phyloP scores from a whole-genome alignment of 2,888 invertebrate species.

The Incurvaria masculella region DNA sequence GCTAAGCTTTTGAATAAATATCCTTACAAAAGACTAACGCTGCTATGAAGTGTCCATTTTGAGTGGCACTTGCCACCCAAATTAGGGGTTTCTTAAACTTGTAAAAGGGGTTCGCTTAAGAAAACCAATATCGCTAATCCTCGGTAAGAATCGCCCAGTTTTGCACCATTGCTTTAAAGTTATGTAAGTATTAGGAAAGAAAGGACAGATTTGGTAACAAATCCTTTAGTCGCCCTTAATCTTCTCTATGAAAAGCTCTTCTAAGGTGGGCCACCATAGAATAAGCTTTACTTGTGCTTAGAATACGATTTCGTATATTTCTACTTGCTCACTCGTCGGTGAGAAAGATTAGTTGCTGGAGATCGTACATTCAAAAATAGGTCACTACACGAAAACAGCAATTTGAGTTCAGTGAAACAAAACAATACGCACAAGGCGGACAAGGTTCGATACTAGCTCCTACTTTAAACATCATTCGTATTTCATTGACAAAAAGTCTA shows the following conservation, averaged over 20 bases:
- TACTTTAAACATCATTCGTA: too few relatives aligned
- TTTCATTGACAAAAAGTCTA: too few relatives aligned
- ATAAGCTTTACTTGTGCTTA: too few relatives aligned
- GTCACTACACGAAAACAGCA: too few relatives aligned
- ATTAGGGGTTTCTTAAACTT: not conserved
- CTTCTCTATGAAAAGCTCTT: not conserved
- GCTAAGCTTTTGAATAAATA: conserved; percentile 48
- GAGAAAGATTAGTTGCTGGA: too few relatives aligned
- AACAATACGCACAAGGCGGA: too few relatives aligned
- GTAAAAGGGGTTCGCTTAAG: conserved; percentile 12
- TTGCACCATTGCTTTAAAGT: conserved; percentile 21
- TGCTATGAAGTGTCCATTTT: not conserved
- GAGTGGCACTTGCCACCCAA: not conserved
- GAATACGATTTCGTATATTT: too few relatives aligned
- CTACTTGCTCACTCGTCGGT: too few relatives aligned
- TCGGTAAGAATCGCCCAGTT: conserved; percentile 20
- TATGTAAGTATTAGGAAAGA: not conserved
- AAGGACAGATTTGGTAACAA: not conserved
- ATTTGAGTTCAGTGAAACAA: too few relatives aligned
- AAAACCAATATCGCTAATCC: conserved; percentile 18
- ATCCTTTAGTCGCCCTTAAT: not conserved
- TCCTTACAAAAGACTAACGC: conserved; percentile 12
- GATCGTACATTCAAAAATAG: too few relatives aligned
- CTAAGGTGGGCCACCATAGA: not conserved
- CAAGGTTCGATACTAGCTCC: too few relatives aligned